Conservation (phyloP, 2,797 vertebrate species). For the Silurus aristotelis region DNA sequence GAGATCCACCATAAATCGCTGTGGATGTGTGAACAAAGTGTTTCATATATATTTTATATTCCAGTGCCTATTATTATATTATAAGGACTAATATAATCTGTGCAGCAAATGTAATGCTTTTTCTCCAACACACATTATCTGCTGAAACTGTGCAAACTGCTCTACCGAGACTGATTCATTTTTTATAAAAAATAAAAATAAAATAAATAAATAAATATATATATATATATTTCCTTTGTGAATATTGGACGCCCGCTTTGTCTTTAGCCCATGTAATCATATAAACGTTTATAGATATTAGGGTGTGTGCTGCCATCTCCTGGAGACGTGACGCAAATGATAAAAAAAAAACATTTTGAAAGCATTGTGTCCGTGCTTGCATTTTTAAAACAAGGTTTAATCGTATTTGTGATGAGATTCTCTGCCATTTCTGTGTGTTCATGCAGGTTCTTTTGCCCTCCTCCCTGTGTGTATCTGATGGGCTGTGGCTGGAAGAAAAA, state of each 20-base stretch:
- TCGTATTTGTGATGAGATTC: background rate
- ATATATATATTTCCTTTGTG: background rate
- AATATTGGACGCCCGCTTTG: background rate
- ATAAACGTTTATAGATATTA: background rate
- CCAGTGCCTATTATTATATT: background rate
- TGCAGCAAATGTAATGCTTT: background rate
- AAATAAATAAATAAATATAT: too few relatives aligned
- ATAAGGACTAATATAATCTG: background rate
- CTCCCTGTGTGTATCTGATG: slow-evolving; percentile 98
- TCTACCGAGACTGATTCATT: background rate
- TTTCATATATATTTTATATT: background rate
- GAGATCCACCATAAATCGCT: background rate
- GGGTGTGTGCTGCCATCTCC: slow-evolving; percentile 48
- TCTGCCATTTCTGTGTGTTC: slow-evolving; percentile 15
- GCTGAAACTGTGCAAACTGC: background rate
- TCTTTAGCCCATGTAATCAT: background rate
- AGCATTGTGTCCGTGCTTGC: background rate
- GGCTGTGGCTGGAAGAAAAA: slow-evolving; percentile 99
- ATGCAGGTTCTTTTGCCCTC: slow-evolving; percentile 95
- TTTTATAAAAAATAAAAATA: background rate
- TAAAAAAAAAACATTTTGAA: background rate
- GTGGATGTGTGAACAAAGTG: background rate
- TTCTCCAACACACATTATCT: too few relatives aligned
- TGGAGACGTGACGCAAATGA: slow-evolving; percentile 1
- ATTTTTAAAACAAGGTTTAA: background rate